Base-by-base conservation (phyloP, 2,888 invertebrate genomes). In the Sepiola atlantica region DNA sequence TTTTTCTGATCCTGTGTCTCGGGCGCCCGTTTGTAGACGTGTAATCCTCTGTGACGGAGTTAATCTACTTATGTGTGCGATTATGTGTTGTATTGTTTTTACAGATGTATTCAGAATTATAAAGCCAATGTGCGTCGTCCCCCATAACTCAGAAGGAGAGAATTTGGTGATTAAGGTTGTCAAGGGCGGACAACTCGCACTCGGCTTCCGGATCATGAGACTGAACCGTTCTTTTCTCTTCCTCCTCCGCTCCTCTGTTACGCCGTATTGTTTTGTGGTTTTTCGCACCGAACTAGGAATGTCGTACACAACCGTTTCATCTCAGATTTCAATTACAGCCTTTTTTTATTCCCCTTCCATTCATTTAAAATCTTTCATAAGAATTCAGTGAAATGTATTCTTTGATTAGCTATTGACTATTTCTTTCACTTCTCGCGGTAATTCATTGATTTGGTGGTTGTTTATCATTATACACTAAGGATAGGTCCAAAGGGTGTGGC, bases 311-410 rank as follows among this genome's bases (percentile, higher is more conserved):
- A 32, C n/a, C n/a, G n/a, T 77, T 77, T 32, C 77, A 77, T 77
- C 18, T 77, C 32, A 32, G n/a, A 10, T 16, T 77, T 77, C 16
- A 77, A 77, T n/a, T 77, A 77, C n/a, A 18, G n/a, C 32, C 4
- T 32, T 77, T 77, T 77, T 77, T n/a, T n/a, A 77, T n/a, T n/a
- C 77, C 16, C n/a, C 32, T 32, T 77, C 77, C 2, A 32, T n/a
- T 14, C n/a, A 77, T 77, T 77, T 77, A 77, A n/a, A 77, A 77
- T n/a, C 77, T n/a, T 77, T 77, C 77, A 77, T n/a, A 77, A 77
- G 16, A 14, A 77, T 77, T 77, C n/a, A 10, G 16, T n/a, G 77
- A 32, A 77, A 77, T 77, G 8, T 4, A 77, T 18, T 16, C n/a
- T 1, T n/a, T 16, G 3, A n/a, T 45, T 77, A n/a, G 14, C n/a